phyloP scores from a whole-genome alignment of 2,797 vertebrate genomes.

The Rhabdomys pumilio region DNA sequence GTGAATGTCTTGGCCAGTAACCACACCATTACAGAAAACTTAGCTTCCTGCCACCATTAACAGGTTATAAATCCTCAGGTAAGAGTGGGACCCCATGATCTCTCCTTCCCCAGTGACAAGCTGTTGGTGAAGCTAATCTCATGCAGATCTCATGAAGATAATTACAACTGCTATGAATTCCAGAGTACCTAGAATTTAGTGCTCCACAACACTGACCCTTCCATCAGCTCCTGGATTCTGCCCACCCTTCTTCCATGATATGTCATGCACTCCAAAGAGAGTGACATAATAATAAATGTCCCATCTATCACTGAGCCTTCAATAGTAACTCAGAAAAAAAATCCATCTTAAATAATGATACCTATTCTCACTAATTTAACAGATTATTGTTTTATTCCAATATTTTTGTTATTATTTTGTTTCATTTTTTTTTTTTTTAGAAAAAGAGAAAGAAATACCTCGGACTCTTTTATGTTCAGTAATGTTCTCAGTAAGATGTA shows the following conservation, averaged over 20 bases:
- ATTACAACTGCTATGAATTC: not conserved
- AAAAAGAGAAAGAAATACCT: constrained; percentile 12
- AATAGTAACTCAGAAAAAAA: not conserved
- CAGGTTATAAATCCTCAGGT: not conserved
- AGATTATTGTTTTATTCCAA: constrained; percentile 11
- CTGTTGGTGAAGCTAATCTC: not conserved
- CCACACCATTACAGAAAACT: not conserved
- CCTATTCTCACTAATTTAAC: not conserved
- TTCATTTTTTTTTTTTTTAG: not conserved
- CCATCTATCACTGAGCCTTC: not conserved
- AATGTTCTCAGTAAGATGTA: not conserved
- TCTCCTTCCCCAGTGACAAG: not conserved
- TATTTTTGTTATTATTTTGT: not conserved
- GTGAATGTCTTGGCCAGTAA: not conserved
- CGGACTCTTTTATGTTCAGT: not conserved
- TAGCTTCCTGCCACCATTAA: not conserved
- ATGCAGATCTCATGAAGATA: not conserved
- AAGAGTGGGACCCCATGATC: not conserved
- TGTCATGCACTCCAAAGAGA: not conserved
- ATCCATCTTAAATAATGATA: constrained; percentile 20
- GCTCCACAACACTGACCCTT: not conserved
- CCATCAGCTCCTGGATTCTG: too few species aligned
- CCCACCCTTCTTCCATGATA: not conserved
- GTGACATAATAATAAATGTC: not conserved
- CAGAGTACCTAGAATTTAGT: not conserved